phyloP scores from a whole-genome alignment of 2,113 vertebrate genomes.

The Zingel zingel region DNA sequence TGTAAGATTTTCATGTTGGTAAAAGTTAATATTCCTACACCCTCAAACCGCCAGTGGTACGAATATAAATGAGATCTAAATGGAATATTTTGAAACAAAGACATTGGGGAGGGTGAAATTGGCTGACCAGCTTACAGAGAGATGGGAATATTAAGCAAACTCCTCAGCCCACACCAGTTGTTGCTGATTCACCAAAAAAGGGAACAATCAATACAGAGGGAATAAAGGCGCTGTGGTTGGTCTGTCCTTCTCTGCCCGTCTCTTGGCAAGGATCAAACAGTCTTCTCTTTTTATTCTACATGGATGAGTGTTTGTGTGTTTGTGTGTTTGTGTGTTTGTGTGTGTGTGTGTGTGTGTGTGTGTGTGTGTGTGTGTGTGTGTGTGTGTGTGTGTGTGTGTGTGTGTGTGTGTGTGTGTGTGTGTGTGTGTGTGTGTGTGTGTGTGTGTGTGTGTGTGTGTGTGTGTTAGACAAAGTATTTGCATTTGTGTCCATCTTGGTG shows the following conservation, averaged over 20 bases:
- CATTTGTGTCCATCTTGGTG: background rate
- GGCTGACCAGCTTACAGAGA: constrained; percentile 65
- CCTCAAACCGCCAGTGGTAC: constrained; percentile 41
- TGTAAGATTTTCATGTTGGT: constrained; percentile 38
- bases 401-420: constrained; percentile 9
- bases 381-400: constrained; percentile 5
- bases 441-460: background rate
- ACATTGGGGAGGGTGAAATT: constrained; percentile 60
- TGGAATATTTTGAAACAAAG: constrained; percentile 63
- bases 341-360: background rate
- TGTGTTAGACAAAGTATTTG: too few relatives aligned
- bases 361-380: background rate
- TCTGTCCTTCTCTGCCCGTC: constrained; percentile 35
- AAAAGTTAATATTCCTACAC: constrained; percentile 59
- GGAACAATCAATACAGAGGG: constrained; percentile 64
- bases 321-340: background rate
- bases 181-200: constrained; percentile 72
- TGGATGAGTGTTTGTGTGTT: too few relatives aligned
- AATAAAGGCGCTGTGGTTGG: constrained; percentile 48
- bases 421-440: constrained; percentile 8
- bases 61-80: constrained; percentile 75
- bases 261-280: constrained; percentile 30
- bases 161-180: constrained; percentile 55
- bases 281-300: constrained; percentile 27
- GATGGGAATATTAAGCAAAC: constrained; percentile 67